phyloP scores from a whole-genome alignment of 2,797 vertebrate species.

The Xenopus petersii region DNA sequence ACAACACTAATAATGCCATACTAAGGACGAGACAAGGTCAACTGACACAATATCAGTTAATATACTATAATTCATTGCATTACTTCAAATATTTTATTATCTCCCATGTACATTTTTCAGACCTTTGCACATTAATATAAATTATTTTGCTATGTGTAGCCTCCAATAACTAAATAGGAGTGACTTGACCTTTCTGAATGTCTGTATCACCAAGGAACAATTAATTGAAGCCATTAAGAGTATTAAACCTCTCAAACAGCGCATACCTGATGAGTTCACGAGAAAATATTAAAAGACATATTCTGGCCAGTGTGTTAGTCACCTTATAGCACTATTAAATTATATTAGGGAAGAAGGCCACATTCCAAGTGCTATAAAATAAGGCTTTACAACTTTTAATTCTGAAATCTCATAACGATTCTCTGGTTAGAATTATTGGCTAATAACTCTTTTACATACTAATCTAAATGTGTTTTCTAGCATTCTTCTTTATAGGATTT shows the following conservation, averaged over 20 bases:
- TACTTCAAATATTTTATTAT: no score
- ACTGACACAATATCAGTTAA: no score
- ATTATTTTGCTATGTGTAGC: slow-evolving; percentile 1
- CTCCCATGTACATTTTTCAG: no score
- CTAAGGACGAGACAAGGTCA: no score
- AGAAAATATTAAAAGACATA: neutral
- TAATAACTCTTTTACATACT: neutral
- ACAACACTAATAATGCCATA: no score
- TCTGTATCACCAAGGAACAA: neutral
- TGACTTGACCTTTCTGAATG: slow-evolving; percentile 3
- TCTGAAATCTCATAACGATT: neutral
- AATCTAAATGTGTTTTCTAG: neutral
- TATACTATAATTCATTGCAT: no score
- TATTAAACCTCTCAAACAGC: neutral
- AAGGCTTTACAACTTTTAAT: neutral
- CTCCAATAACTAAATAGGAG: neutral
- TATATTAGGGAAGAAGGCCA: neutral
- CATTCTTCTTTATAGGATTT: neutral
- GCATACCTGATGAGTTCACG: neutral
- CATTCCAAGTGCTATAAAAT: neutral
- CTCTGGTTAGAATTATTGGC: neutral
- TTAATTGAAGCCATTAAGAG: neutral
- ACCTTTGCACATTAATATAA: neutral
- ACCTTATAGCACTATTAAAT: neutral
- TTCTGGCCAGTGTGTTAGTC: neutral